Conservation (phyloP, 2,888 invertebrate species). For the Cylloceria caligata region DNA sequence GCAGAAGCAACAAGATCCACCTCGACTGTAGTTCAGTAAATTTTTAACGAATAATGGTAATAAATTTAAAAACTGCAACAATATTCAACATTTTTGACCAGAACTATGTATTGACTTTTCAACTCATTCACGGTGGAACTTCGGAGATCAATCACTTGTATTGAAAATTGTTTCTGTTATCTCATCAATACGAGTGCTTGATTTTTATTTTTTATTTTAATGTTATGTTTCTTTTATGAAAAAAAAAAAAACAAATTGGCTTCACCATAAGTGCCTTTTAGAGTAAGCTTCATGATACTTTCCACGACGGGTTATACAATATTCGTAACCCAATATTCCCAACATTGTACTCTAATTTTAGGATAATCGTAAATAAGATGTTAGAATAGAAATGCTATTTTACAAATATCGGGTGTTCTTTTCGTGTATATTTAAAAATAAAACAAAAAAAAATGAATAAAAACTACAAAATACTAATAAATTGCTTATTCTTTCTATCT, state of each 20-base stretch:
- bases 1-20: slow-evolving; percentile 43
- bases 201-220: slow-evolving; percentile 34
- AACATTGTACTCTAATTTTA: slow-evolving; percentile 61
- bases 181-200: slow-evolving; percentile 38
- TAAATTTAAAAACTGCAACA: slow-evolving; percentile 20
- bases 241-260: slow-evolving; percentile 61
- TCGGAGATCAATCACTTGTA: slow-evolving; percentile 48
- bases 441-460: slow-evolving; percentile 57
- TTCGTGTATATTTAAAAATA: slow-evolving; percentile 61
- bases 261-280: slow-evolving; percentile 73
- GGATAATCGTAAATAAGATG: slow-evolving; percentile 77
- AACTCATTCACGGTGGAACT: slow-evolving; percentile 55
- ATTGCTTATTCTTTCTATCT: neutral
- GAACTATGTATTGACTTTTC: slow-evolving; percentile 6
- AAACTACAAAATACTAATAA: slow-evolving; percentile 31
- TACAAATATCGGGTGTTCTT: slow-evolving; percentile 75
- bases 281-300: slow-evolving; percentile 73
- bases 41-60: slow-evolving; percentile 13
- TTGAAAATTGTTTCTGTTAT: slow-evolving; percentile 56
- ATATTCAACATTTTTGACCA: slow-evolving; percentile 56
- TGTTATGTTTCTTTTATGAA: slow-evolving; percentile 30
- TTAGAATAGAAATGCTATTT: slow-evolving; percentile 78
- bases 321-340: slow-evolving; percentile 37
- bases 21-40: slow-evolving; percentile 48
- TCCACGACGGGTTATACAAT: slow-evolving; percentile 70